These are phyloP conservation scores for Latheticus oryzae DNA, from an alignment of 2,888 invertebrate species.

Conservation along the genomic window DNA sequence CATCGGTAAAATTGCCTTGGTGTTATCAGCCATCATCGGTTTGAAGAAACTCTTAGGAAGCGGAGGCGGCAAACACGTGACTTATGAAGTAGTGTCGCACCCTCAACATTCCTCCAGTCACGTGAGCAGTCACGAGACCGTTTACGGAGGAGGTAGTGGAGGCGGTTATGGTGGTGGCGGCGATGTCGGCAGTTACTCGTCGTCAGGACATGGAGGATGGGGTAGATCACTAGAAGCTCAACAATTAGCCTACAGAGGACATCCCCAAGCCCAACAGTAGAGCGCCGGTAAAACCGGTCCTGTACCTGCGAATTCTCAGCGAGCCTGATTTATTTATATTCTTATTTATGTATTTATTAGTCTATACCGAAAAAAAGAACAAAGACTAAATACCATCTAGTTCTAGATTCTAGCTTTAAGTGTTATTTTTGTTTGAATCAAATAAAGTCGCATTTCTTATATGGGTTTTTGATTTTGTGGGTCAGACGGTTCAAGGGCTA, in stretches of 20 bases:
- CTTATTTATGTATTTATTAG: slow-evolving; percentile 54
- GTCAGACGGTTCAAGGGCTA: slow-evolving; percentile 18
- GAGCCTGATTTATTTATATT: slow-evolving; percentile 53
- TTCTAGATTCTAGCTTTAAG: slow-evolving; percentile 55
- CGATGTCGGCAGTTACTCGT: slow-evolving; percentile 65
- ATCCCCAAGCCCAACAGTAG: slow-evolving; percentile 68
- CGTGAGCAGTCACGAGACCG: slow-evolving; percentile 76
- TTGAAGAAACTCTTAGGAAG: slow-evolving; percentile 82
- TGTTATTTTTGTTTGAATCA: slow-evolving; percentile 59
- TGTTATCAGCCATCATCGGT: slow-evolving; percentile 85
- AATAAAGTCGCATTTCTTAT: slow-evolving; percentile 43
- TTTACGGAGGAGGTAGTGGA: slow-evolving; percentile 64
- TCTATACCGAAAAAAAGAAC: slow-evolving; percentile 54
- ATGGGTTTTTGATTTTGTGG: slow-evolving; percentile 3
- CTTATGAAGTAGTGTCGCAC: slow-evolving; percentile 88
- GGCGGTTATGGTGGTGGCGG: slow-evolving; percentile 70
- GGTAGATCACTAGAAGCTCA: slow-evolving; percentile 82
- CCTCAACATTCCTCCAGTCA: slow-evolving; percentile 81
- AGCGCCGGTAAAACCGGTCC: slow-evolving; percentile 52
- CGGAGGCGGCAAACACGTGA: slow-evolving; percentile 81
- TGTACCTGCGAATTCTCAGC: slow-evolving; percentile 62
- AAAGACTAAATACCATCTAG: slow-evolving; percentile 60
- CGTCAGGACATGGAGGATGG: slow-evolving; percentile 76
- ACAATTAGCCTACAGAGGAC: slow-evolving; percentile 82
- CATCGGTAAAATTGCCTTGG: slow-evolving; percentile 86